Percentiles rank a stretch among this genome's conserved stretches.
These are phyloP conservation scores for Dicyrtoma fusca DNA, from an alignment of 2,888 invertebrate genomes.

Conservation along the genomic window DNA sequence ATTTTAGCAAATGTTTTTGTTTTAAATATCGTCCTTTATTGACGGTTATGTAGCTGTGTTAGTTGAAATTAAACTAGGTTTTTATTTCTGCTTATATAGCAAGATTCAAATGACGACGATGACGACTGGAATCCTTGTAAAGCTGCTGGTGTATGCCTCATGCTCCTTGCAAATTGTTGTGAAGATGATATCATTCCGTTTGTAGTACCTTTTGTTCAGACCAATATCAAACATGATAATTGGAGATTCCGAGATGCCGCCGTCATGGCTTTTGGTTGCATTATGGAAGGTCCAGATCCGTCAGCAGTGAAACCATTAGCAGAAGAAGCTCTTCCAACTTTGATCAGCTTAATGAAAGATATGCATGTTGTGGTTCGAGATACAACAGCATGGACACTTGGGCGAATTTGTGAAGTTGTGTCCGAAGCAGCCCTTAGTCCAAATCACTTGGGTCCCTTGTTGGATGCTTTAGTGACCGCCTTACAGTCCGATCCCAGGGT, in stretches of 20 bases:
- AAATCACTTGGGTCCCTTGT: slow-evolving; percentile 75
- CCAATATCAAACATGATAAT: slow-evolving; percentile 88
- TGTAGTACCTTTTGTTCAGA: slow-evolving; percentile 93
- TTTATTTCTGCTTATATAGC: not conserved
- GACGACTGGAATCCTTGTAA: slow-evolving; percentile 99
- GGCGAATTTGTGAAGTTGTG: slow-evolving; percentile 95
- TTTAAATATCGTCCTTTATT: slow-evolving; percentile 6
- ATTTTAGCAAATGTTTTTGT: slow-evolving; percentile 6
- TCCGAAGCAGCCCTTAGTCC: slow-evolving; percentile 93
- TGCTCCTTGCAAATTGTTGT: slow-evolving; percentile 95
- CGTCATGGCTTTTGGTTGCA: slow-evolving; percentile 91
- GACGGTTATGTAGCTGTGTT: too few species aligned
- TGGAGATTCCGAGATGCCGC: slow-evolving; percentile 96
- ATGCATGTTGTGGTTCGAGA: slow-evolving; percentile 91
- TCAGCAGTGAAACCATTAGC: slow-evolving; percentile 87
- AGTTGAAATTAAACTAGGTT: not conserved
- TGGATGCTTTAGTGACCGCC: slow-evolving; percentile 81
- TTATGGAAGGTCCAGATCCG: slow-evolving; percentile 68
- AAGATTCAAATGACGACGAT: slow-evolving; percentile 94
- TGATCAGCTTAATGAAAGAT: slow-evolving; percentile 95
- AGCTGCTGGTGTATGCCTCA: slow-evolving; percentile 97
- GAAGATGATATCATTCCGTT: slow-evolving; percentile 95
- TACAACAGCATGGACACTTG: slow-evolving; percentile 98
- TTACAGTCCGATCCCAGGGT: slow-evolving; percentile 93
- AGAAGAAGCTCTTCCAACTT: slow-evolving; percentile 93